phyloP scores from a whole-genome alignment of 2,888 invertebrate genomes.

The Leucozona laternaria region DNA sequence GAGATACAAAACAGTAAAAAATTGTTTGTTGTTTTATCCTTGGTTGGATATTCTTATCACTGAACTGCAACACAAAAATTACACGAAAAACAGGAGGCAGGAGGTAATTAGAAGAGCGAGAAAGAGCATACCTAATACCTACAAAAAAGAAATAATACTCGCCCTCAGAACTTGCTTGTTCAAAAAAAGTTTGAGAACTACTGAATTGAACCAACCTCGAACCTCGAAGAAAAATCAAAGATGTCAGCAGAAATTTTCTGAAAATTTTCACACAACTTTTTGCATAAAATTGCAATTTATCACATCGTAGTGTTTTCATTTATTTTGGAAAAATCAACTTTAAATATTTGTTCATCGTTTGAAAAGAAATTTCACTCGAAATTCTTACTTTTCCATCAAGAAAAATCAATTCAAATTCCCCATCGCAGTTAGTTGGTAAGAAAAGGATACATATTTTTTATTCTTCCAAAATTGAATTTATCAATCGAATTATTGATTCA shows the following conservation, averaged over 20 bases:
- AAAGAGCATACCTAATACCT: conserved; percentile 52
- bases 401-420: conserved; percentile 55
- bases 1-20: not conserved
- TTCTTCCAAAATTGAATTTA: conserved; percentile 40
- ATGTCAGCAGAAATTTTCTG: conserved; percentile 77
- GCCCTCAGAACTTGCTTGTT: conserved; percentile 65
- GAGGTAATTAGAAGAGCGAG: conserved; percentile 67
- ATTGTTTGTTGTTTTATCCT: not conserved
- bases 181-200: conserved; percentile 68
- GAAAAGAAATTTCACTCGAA: conserved; percentile 44
- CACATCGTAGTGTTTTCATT: conserved; percentile 16
- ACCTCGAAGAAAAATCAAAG: conserved; percentile 74
- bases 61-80: conserved; percentile 14
- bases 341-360: conserved; percentile 67
- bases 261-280: conserved; percentile 74
- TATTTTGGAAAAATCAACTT: conserved; percentile 52
- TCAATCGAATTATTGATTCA: conserved; percentile 3
- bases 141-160: conserved; percentile 28
- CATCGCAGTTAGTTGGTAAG: conserved; percentile 61
- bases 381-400: conserved; percentile 45
- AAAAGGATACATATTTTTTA: conserved; percentile 68
- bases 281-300: conserved; percentile 46
- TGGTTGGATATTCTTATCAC: not conserved
- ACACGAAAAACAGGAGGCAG: conserved; percentile 65
- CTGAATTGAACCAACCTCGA: conserved; percentile 62